phyloP scores from a whole-genome alignment of 2,113 vertebrate genomes.

The Okapia johnstoni region DNA sequence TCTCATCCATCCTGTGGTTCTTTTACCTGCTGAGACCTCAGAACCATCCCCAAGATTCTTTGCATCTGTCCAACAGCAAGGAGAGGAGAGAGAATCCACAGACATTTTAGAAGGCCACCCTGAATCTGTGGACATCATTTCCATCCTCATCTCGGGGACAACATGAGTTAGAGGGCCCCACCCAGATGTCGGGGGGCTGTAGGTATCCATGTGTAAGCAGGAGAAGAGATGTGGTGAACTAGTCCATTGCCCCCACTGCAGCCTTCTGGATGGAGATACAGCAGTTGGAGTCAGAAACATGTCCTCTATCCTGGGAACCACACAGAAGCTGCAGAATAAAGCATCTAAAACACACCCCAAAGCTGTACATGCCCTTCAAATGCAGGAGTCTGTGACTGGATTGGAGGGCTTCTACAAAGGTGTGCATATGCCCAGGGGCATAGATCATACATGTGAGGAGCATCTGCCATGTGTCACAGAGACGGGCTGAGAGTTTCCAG shows the following conservation, averaged over 20 bases:
- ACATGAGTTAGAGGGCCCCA: neutral
- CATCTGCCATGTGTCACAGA: fast-evolving
- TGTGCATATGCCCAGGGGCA: neutral
- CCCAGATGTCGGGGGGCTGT: neutral
- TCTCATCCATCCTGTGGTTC: neutral
- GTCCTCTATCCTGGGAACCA: neutral
- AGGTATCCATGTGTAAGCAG: neutral
- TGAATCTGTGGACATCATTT: neutral
- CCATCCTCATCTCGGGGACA: neutral
- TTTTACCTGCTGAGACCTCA: neutral
- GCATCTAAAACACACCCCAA: neutral
- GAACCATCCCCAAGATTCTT: neutral
- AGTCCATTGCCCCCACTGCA: too few species aligned
- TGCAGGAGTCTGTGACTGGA: too few species aligned
- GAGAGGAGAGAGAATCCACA: neutral
- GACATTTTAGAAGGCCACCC: neutral
- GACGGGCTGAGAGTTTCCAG: neutral
- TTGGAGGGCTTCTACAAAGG: neutral
- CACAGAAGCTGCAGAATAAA: neutral
- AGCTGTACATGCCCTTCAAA: neutral
- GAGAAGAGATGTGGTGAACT: neutral
- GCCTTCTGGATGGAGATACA: neutral
- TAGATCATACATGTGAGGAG: too few species aligned
- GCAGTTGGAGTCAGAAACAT: neutral
- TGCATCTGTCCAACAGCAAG: neutral